Evolutionary conservation across 1,140 invertebrate genomes (phyloP).

Genomic region (Zaprionus lachaisei): DNA sequence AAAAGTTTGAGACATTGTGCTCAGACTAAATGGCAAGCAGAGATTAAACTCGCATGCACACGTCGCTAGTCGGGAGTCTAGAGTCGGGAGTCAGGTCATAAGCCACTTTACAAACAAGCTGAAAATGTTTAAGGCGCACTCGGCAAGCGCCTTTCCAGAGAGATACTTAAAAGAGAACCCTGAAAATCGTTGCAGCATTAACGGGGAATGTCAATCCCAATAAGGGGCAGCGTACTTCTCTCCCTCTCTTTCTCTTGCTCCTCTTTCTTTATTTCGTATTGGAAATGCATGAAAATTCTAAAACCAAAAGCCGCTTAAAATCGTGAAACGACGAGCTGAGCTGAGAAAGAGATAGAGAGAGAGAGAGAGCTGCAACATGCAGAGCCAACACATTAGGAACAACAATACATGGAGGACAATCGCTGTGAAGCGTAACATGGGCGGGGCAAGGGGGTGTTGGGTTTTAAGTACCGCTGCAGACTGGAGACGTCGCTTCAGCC

Average conservation of each 20-base stretch:
- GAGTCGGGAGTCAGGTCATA: conserved; percentile 50
- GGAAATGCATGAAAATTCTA: conserved; percentile 4
- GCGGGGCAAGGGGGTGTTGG: conserved; percentile 28
- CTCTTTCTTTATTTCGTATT: neutral
- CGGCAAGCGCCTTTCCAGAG: conserved; percentile 30
- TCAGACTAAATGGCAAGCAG: conserved; percentile 63
- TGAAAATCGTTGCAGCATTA: conserved; percentile 12
- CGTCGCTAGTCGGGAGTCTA: conserved; percentile 20
- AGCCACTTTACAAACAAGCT: conserved; percentile 74
- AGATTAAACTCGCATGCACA: conserved; percentile 49
- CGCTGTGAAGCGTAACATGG: conserved; percentile 48
- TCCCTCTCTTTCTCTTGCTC: neutral
- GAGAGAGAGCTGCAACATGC: conserved; percentile 5
- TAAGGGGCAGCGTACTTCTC: neutral
- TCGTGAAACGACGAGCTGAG: conserved; percentile 37
- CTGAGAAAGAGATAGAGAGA: neutral
- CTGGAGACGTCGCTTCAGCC: conserved; percentile 8
- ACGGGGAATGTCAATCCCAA: neutral
- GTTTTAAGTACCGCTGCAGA: conserved; percentile 46
- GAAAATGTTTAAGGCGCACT: conserved; percentile 49
- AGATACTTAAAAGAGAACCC: conserved; percentile 40
- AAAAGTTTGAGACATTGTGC: conserved; percentile 45
- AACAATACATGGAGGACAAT: conserved; percentile 58
- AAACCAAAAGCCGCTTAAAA: conserved; percentile 56
- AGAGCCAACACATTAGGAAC: conserved; percentile 55